Evolutionary conservation across 2,888 invertebrate species (phyloP).

Genomic region (Oligia strigilis): DNA sequence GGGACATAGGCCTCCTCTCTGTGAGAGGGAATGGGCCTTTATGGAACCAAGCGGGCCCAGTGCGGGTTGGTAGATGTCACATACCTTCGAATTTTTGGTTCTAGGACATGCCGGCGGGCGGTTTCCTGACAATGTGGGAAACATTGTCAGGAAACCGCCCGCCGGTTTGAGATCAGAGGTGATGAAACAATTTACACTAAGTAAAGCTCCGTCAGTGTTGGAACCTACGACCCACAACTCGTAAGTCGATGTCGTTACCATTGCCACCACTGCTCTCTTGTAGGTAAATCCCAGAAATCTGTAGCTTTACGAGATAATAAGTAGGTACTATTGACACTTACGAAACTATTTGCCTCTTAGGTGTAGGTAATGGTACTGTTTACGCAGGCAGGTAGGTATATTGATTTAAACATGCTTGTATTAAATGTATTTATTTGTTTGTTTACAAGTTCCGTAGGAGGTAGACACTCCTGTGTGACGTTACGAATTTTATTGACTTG

Average conservation of each 20-base stretch:
- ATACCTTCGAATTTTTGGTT: too few relatives aligned
- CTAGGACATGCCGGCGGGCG: too few relatives aligned
- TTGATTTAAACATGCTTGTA: conserved; percentile 9
- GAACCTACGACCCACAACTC: background rate
- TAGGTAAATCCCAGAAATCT: background rate
- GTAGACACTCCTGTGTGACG: conserved; percentile 41
- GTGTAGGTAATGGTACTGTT: conserved; percentile 10
- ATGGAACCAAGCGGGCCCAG: too few relatives aligned
- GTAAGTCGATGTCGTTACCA: too few relatives aligned
- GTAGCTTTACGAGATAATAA: background rate
- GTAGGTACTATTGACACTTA: background rate
- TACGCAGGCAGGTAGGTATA: background rate
- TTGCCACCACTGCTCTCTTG: background rate
- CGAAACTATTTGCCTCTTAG: background rate
- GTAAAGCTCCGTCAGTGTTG: background rate
- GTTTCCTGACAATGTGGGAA: too few relatives aligned
- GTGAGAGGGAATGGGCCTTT: too few relatives aligned
- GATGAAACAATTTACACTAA: background rate
- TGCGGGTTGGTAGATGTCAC: too few relatives aligned
- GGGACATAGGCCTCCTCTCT: too few relatives aligned
- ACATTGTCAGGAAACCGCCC: too few relatives aligned
- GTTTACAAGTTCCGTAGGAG: conserved; percentile 13
- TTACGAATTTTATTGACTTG: conserved; percentile 15
- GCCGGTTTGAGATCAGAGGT: too few relatives aligned
- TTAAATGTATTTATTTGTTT: conserved; percentile 38